Percentiles rank a stretch among this genome's conserved stretches.
Evolutionary conservation across 2,113 vertebrate species (phyloP).

Genomic region (Zingel zingel): DNA sequence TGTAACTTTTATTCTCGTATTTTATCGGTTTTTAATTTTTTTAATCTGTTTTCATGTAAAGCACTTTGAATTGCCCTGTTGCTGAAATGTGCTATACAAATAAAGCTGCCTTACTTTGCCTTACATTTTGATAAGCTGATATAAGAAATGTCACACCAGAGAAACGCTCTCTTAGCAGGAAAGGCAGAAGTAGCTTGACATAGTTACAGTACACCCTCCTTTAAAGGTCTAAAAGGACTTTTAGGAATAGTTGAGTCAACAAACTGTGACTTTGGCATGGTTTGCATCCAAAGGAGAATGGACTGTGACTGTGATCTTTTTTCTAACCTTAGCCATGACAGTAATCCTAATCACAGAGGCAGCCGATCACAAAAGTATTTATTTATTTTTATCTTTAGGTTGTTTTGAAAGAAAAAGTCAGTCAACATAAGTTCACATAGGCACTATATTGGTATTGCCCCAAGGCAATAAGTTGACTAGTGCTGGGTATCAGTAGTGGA

Average conservation of each 20-base stretch:
- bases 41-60: too few relatives aligned
- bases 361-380: not conserved
- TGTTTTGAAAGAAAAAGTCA: constrained; percentile 1
- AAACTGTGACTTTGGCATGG: not conserved
- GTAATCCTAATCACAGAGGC: not conserved
- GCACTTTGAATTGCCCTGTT: too few relatives aligned
- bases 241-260: not conserved
- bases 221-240: too few relatives aligned
- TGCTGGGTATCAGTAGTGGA: too few relatives aligned
- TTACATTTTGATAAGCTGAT: not conserved
- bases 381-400: too few relatives aligned
- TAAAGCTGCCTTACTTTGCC: too few relatives aligned
- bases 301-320: not conserved
- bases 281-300: not conserved
- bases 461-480: not conserved
- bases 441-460: not conserved
- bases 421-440: not conserved
- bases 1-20: too few relatives aligned
- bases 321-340: not conserved
- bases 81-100: too few relatives aligned
- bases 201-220: not conserved
- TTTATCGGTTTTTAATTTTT: too few relatives aligned
- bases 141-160: not conserved
- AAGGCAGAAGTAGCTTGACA: not conserved
- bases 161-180: not conserved